phyloP scores from a whole-genome alignment of 2,113 vertebrate genomes.

The Barnardius zonarius region DNA sequence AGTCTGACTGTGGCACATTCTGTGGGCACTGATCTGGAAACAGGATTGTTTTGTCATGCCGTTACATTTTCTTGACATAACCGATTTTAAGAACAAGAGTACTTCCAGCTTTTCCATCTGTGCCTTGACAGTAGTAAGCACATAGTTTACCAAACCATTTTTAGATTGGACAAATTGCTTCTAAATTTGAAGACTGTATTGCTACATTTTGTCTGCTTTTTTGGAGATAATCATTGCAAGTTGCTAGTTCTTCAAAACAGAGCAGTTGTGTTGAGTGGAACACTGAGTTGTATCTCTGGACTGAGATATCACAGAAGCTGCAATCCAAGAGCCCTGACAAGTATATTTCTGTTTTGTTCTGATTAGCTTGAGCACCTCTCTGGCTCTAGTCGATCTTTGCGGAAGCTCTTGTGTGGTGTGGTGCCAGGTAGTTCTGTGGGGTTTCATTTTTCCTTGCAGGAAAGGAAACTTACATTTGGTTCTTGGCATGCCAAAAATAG shows the following conservation, averaged over 20 bases:
- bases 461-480: neutral
- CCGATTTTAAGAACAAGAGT: neutral
- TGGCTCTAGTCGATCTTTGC: neutral
- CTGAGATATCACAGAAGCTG: neutral
- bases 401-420: neutral
- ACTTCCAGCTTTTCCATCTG: neutral
- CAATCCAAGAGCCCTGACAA: neutral
- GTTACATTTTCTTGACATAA: neutral
- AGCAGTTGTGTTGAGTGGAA: neutral
- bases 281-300: neutral
- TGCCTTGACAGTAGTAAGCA: neutral
- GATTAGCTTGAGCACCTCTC: neutral
- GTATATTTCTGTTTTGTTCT: neutral
- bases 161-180: neutral
- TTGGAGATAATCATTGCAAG: neutral
- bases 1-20: neutral
- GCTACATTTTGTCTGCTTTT: neutral
- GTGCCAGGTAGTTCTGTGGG: neutral
- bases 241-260: neutral
- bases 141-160: neutral
- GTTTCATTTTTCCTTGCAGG: neutral
- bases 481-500: neutral
- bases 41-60: neutral
- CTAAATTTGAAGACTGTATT: neutral
- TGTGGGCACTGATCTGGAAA: neutral